Percentiles rank a stretch among this genome's conserved stretches.
phyloP scores from a whole-genome alignment of 1,140 invertebrate species.

The Hyles euphorbiae region DNA sequence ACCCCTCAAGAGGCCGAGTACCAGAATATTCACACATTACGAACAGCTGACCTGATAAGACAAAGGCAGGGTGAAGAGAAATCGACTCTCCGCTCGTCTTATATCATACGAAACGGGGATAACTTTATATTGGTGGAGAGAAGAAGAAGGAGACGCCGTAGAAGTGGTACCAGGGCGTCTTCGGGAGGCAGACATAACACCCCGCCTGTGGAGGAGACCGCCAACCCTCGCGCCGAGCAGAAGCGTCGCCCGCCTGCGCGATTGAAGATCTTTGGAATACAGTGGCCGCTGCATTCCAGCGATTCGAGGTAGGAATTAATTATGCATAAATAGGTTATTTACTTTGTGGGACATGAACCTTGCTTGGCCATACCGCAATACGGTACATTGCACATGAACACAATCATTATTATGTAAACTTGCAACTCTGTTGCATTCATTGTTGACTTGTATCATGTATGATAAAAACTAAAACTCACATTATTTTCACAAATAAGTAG shows the following conservation, averaged over 20 bases:
- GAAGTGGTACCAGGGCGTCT: slow-evolving; percentile 66
- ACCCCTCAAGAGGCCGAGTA: slow-evolving; percentile 62
- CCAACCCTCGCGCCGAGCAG: slow-evolving; percentile 48
- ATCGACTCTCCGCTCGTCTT: slow-evolving; percentile 68
- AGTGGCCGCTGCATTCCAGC: slow-evolving; percentile 73
- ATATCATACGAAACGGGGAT: slow-evolving; percentile 72
- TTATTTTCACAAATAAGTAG: too few species aligned
- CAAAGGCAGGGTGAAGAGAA: slow-evolving; percentile 65
- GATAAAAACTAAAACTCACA: too few species aligned
- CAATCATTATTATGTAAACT: slow-evolving; percentile 24
- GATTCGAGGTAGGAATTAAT: slow-evolving; percentile 55
- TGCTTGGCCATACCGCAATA: slow-evolving; percentile 22
- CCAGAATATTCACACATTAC: slow-evolving; percentile 67
- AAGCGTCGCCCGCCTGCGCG: slow-evolving; percentile 67
- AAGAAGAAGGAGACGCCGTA: slow-evolving; percentile 56
- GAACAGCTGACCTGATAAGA: slow-evolving; percentile 69
- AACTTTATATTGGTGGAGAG: slow-evolving; percentile 73
- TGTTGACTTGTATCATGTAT: too few species aligned
- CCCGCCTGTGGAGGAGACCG: slow-evolving; percentile 51
- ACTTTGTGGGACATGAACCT: slow-evolving; percentile 9
- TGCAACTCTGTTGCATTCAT: slow-evolving; percentile 14
- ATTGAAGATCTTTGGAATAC: slow-evolving; percentile 72
- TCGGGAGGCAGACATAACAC: slow-evolving; percentile 64
- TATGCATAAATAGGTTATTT: slow-evolving; percentile 12
- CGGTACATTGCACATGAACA: slow-evolving; percentile 28